These are phyloP conservation scores for Apolygus lucorum DNA, from an alignment of 1,140 invertebrate species.

Conservation along the genomic window DNA sequence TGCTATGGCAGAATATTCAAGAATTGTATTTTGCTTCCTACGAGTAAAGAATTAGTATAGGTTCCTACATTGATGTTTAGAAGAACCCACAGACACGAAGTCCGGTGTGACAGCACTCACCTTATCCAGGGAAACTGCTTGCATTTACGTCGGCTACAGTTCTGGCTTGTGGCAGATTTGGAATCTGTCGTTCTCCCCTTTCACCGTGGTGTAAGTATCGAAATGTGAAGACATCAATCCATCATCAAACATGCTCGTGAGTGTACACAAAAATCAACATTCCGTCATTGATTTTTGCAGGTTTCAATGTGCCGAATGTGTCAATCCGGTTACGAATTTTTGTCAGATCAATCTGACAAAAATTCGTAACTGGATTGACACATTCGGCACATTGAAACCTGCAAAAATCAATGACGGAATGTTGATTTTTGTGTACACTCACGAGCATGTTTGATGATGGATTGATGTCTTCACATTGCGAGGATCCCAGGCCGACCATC, in stretches of 20 bases:
- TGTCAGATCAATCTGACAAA: not conserved
- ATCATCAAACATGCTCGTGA: no score
- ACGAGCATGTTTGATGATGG: no score
- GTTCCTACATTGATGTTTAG: no score
- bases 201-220: not conserved
- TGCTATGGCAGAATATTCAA: no score
- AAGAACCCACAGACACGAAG: no score
- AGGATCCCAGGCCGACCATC: not conserved
- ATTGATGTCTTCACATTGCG: not conserved
- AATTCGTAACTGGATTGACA: not conserved
- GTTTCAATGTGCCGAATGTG: not conserved
- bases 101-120: not conserved
- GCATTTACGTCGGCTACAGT: not conserved
- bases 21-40: no score
- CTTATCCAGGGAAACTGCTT: slow-evolving; percentile 1
- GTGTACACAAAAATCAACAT: no score
- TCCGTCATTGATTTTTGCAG: not conserved
- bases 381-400: not conserved
- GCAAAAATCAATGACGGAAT: no score
- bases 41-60: no score
- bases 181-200: not conserved
- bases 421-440: no score
- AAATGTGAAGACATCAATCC: not conserved
- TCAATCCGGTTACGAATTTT: not conserved
- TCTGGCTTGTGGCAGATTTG: slow-evolving; percentile 2